Percentiles rank a stretch among this genome's conserved stretches.
phyloP scores from a whole-genome alignment of 2,797 vertebrate species.

The Gallirallus australis region DNA sequence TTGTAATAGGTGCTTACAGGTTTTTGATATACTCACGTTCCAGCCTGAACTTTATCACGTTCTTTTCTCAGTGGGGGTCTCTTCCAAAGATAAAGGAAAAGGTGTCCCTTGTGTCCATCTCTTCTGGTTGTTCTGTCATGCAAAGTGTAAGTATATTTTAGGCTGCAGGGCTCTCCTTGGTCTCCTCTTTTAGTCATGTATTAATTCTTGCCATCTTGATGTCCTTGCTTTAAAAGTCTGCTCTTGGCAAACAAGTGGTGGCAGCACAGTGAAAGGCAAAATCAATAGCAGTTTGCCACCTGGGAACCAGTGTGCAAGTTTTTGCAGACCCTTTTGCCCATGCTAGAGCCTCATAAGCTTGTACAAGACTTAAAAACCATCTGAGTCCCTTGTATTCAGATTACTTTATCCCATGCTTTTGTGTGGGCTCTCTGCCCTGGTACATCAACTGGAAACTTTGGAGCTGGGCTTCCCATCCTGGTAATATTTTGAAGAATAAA shows the following conservation, averaged over 20 bases:
- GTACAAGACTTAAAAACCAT: background rate
- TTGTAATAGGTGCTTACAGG: background rate
- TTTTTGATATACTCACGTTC: background rate
- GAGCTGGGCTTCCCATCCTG: background rate
- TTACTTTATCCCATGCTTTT: background rate
- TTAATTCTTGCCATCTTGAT: background rate
- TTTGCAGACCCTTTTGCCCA: background rate
- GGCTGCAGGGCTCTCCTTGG: background rate
- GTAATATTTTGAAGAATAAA: rapidly evolving
- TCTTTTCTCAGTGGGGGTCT: background rate
- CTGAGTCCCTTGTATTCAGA: background rate
- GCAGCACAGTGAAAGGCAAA: background rate
- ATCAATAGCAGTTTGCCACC: background rate
- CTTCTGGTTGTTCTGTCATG: background rate
- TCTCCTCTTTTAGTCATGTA: background rate
- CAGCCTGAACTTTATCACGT: background rate
- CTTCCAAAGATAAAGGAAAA: background rate
- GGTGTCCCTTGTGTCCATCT: background rate
- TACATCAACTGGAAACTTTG: background rate
- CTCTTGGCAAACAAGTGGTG: background rate
- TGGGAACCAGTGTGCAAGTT: background rate
- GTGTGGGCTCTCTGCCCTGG: background rate
- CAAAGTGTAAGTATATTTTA: background rate
- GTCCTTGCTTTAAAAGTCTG: background rate
- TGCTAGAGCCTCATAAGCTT: background rate